Conservation (phyloP, 1,140 invertebrate species). For the Drosophila pectinifera region DNA sequence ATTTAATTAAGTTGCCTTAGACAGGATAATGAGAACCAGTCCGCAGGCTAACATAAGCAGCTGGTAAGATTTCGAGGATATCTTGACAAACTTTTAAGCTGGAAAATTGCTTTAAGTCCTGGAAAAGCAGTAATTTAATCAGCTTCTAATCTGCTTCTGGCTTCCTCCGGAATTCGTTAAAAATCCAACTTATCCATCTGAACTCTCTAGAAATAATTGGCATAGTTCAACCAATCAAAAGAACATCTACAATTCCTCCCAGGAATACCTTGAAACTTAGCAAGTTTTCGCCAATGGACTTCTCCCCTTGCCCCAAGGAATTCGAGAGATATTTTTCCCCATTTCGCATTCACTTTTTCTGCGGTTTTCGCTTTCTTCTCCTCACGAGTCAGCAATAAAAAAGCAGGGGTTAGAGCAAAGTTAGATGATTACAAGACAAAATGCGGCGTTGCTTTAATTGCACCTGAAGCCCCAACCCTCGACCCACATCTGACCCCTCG, state of each 20-base stretch:
- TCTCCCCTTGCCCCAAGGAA: neutral
- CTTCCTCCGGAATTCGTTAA: too few species aligned
- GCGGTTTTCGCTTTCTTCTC: constrained; percentile 17
- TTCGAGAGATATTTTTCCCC: constrained; percentile 10
- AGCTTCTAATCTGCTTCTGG: too few species aligned
- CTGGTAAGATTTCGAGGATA: neutral
- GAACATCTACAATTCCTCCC: neutral
- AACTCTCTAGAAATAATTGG: constrained; percentile 5
- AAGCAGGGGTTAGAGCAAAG: constrained; percentile 25
- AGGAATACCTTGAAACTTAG: constrained; percentile 26
- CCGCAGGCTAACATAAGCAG: neutral
- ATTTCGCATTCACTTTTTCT: constrained; percentile 23
- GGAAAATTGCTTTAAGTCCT: neutral
- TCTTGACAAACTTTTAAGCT: neutral
- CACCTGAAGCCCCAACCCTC: constrained; percentile 52
- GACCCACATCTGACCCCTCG: constrained; percentile 8
- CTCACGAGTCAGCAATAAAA: constrained; percentile 20
- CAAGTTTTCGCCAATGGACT: constrained; percentile 18
- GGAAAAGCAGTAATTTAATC: too few species aligned
- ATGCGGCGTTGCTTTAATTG: constrained; percentile 70
- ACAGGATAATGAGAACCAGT: constrained; percentile 11
- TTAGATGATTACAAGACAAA: constrained; percentile 68
- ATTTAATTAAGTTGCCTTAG: constrained; percentile 22
- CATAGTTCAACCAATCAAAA: constrained; percentile 12
- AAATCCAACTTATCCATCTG: neutral